Base-by-base conservation (phyloP, 2,888 invertebrate species). In the Erebia epiphron region DNA sequence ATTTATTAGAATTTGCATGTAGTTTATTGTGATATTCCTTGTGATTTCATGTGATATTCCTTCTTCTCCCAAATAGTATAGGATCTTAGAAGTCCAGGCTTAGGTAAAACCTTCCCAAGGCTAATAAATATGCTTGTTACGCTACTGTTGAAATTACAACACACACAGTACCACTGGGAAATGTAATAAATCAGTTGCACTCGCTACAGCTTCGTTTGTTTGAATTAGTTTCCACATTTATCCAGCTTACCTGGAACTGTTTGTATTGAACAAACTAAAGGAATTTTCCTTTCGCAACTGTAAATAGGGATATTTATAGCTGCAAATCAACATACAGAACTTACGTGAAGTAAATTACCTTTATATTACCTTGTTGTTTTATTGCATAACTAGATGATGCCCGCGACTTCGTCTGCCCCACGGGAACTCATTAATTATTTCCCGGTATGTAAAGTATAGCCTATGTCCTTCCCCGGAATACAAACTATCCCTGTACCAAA, bases 181-280 rank as follows among this genome's bases (percentile, higher is more conserved):
- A 68, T 46, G 62, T 57, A 49, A 73, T 73, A 70, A 73, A 70
- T 70, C 73, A 70, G 68, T 52, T 60, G 26, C 43, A 58, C 49
- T 26, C 49, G 18, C 54, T 54, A 65, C 49, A 46, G 66, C 61
- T 54, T 61, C 26, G 56, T 58, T 69, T 69, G 65, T 69, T 70
- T 70, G 62, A 66, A 62, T 73, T 68, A 73, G 68, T 73, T 67
- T 57, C 62, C 66, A 57, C 62, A 68, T 70, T 66, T 70, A 62
- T 72, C 61, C 43, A 58, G 21, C 49, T 67, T 72, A 60, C 41
- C 16, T 67, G 67, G 56, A 49, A 67, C 69, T 58, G 16, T 50
- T 64, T 64, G 18, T 64, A 60, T 64, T 60, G 63, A 54, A 69
- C 63, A 13, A 70, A 26, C 21, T 41, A 57, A 69, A 9, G 10